Evolutionary conservation across 2,113 vertebrate species (phyloP), one percentile per base, ranked within the genome.

Genomic region (Casuarius casuarius): DNA sequence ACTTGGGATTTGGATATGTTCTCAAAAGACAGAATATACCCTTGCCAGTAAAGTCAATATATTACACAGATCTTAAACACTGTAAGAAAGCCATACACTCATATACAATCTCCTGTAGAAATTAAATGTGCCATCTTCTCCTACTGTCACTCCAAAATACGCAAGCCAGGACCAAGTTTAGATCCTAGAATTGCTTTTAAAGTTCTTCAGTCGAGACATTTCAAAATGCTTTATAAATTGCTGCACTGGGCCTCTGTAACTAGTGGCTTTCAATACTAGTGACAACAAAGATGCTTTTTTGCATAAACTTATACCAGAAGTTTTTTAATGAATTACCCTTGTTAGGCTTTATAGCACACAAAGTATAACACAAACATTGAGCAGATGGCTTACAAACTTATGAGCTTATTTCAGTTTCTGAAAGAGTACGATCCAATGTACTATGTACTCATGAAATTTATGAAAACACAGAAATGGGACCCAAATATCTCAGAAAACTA

Each of bases 271-370:
- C 84, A 68, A 38, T 89, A 65, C 38, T 73, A 67, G 81, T 89
- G 7, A 29, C 21, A 62, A 49, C 33, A 71, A 66, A 84, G 83
- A 59, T 82, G 31, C 54, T 89, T 51, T 86, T 29, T 35, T 21
- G 25, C 18, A 13, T 21, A 48, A 77, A 35, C 56, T 7, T 77
- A 51, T 8, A 54, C 9, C 72, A 40, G 12, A 86, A 90, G 18
- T 20, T 93, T 89, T 85, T 66, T 56, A 90, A 67, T 88, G 51
- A 26, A 54, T 82, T 92, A 86, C 33, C 89, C 51, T 78, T 42
- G 78, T 81, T 94, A 79, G 74, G 65, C 74, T 95, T 67, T 65
- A 56, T 9, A 72, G 94, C 62, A 74, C 54, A 40, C 72, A 94
- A 92, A 92, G 56, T 46, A 26, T 79, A 76, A 90, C 72, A 81